Conservation (phyloP, 2,888 invertebrate genomes). For the Synergus japonicus region DNA sequence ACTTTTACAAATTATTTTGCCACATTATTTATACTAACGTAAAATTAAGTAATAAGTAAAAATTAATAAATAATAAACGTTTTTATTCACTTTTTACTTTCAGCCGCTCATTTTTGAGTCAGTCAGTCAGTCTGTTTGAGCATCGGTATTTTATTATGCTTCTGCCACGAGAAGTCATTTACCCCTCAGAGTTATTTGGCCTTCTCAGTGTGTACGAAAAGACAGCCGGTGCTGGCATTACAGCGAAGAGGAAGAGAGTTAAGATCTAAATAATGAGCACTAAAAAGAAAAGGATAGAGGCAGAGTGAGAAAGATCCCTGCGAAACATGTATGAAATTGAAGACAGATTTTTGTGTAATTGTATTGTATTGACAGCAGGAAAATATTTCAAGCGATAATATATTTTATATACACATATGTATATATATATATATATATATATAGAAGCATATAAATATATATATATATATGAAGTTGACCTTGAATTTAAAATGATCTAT, state of each 20-base stretch:
- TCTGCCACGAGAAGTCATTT: constrained; percentile 68
- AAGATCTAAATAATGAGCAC: background rate
- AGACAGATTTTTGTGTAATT: no score
- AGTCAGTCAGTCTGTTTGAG: constrained; percentile 43
- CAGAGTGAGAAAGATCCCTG: constrained; percentile 6
- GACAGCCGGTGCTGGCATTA: background rate
- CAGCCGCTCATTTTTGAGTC: background rate
- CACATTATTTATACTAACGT: no score
- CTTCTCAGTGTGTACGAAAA: constrained; percentile 44
- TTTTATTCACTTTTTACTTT: no score
- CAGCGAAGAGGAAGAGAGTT: constrained; percentile 8
- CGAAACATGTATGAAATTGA: background rate
- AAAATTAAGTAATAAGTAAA: no score
- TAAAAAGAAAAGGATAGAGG: constrained; percentile 25
- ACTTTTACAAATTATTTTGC: no score
- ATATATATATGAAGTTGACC: background rate
- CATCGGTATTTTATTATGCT: constrained; percentile 57
- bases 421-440: no score
- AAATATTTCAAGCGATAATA: background rate
- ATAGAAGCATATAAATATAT: no score
- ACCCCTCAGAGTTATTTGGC: constrained; percentile 71
- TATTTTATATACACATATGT: background rate
- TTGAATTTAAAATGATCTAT: constrained; percentile 14
- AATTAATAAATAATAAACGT: no score
- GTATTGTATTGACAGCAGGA: no score